These are phyloP conservation scores for Leptatherina wallacei DNA, from an alignment of 2,797 vertebrate genomes.

Conservation along the genomic window DNA sequence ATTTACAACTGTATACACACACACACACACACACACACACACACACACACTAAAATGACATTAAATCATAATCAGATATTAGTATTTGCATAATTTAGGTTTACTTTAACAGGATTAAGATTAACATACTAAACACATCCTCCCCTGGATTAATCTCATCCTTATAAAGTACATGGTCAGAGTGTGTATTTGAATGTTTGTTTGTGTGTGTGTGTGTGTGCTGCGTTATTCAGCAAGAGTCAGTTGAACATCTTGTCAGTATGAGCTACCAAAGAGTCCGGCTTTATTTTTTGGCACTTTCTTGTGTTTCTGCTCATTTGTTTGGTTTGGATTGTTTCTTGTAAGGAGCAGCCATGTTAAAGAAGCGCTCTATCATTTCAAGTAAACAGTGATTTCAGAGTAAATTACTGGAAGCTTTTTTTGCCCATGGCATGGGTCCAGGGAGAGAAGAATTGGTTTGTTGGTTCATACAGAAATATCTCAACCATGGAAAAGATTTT, in stretches of 20 bases:
- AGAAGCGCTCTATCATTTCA: slow-evolving; percentile 5
- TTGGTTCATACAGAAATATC: neutral
- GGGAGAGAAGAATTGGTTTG: neutral
- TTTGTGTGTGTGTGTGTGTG: slow-evolving; percentile 10
- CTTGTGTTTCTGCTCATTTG: slow-evolving; percentile 12
- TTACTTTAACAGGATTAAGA: slow-evolving; percentile 75
- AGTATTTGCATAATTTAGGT: slow-evolving; percentile 73
- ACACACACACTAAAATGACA: slow-evolving; percentile 10
- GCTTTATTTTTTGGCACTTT: neutral
- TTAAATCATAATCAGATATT: slow-evolving; percentile 52
- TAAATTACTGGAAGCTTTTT: slow-evolving; percentile 1
- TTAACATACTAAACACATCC: slow-evolving; percentile 59
- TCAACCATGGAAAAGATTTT: neutral
- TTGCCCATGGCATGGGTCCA: neutral
- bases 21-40: neutral
- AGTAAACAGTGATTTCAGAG: slow-evolving; percentile 17
- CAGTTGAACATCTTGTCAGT: neutral
- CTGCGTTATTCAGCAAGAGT: neutral
- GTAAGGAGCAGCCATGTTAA: neutral
- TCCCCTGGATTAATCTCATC: slow-evolving; percentile 37
- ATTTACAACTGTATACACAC: neutral
- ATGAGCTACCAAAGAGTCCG: neutral
- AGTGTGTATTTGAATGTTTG: slow-evolving; percentile 16
- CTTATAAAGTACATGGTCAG: slow-evolving; percentile 13
- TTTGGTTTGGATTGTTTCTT: slow-evolving; percentile 22